Evolutionary conservation across 2,797 vertebrate species (phyloP).

Genomic region (Cyprinodon diabolis): DNA sequence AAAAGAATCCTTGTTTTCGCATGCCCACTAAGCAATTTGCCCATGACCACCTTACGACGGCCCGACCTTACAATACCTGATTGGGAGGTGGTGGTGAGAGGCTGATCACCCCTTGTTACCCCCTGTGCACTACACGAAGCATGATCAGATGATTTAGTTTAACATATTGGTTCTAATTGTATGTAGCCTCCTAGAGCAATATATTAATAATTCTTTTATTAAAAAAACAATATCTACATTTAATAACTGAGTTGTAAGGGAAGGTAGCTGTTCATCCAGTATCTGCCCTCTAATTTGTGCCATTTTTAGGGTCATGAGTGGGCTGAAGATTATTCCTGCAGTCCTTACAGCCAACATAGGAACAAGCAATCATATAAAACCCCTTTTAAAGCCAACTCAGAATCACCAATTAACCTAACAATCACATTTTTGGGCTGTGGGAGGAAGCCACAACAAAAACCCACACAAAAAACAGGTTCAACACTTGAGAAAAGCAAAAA

Average conservation of each 20-base stretch:
- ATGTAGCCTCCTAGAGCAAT: background rate
- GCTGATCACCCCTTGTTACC: too few relatives aligned
- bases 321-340: background rate
- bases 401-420: conserved; percentile 1
- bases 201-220: background rate
- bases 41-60: too few relatives aligned
- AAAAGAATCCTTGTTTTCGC: too few relatives aligned
- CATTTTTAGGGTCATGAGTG: background rate
- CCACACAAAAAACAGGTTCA: background rate
- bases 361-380: background rate
- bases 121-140: too few relatives aligned
- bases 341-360: background rate
- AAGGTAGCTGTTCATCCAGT: background rate
- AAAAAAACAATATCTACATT: background rate
- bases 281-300: background rate
- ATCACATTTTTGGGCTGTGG: background rate
- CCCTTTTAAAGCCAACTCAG: background rate
- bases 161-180: background rate
- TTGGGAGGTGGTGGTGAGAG: too few relatives aligned
- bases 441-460: background rate
- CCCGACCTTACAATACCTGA: too few relatives aligned
- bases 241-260: background rate
- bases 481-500: background rate
- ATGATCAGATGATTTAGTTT: background rate
- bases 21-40: too few relatives aligned